Conservation (phyloP, 2,888 invertebrate genomes). For the Daptonema setosum region DNA sequence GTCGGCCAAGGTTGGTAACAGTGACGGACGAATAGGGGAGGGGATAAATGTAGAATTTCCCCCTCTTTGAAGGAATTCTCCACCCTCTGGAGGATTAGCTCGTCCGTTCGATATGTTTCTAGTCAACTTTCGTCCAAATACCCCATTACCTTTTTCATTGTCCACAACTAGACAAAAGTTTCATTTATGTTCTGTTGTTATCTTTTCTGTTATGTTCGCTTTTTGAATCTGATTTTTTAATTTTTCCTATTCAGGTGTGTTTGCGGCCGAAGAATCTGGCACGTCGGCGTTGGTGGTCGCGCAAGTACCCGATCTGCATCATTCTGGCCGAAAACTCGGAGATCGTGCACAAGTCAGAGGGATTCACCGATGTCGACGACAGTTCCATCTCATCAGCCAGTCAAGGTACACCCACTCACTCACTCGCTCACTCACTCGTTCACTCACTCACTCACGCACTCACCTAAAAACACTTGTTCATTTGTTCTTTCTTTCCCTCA, state of each 20-base stretch:
- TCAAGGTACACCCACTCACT: no score
- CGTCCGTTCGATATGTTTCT: background rate
- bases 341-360: slow-evolving; percentile 9
- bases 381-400: no score
- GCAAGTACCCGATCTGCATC: slow-evolving; percentile 73
- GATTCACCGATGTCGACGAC: no score
- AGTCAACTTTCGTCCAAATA: background rate
- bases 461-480: no score
- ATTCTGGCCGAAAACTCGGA: slow-evolving; percentile 26
- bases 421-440: no score
- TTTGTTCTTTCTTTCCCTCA: no score
- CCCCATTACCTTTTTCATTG: background rate
- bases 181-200: background rate
- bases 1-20: background rate
- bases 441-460: no score
- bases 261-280: slow-evolving; percentile 27
- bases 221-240: background rate
- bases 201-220: no score
- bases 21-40: background rate
- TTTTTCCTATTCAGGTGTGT: slow-evolving; percentile 11
- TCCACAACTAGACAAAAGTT: background rate
- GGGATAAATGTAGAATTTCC: no score
- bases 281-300: slow-evolving; percentile 52
- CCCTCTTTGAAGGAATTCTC: no score
- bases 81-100: no score